These are phyloP conservation scores for Syngnathus rostellatus DNA, from an alignment of 2,797 vertebrate species.

Conservation along the genomic window DNA sequence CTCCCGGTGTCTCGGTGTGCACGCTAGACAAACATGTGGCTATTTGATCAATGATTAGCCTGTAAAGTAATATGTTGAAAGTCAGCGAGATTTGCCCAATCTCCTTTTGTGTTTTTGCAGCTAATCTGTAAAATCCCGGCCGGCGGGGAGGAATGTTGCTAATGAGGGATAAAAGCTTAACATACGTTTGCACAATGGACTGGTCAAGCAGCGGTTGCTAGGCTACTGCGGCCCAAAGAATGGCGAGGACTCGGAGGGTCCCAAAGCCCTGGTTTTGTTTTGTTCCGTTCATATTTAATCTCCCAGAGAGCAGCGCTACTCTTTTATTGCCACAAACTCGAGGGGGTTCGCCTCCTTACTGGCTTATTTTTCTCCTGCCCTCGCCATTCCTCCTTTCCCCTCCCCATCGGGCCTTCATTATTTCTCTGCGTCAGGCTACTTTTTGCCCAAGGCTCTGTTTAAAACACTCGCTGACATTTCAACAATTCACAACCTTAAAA, in stretches of 20 bases:
- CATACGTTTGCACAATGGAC: constrained; percentile 74
- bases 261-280: constrained; percentile 77
- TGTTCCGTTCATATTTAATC: constrained; percentile 78
- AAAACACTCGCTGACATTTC: constrained; percentile 6
- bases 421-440: constrained; percentile 17
- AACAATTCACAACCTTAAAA: background rate
- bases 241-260: constrained; percentile 66
- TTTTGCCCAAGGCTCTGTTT: constrained; percentile 9
- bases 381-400: constrained; percentile 27
- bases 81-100: constrained; percentile 72
- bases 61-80: constrained; percentile 73
- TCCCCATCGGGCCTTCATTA: constrained; percentile 12
- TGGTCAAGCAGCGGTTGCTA: constrained; percentile 77
- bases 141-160: constrained; percentile 69
- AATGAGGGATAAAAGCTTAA: constrained; percentile 74
- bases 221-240: constrained; percentile 74
- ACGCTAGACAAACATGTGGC: constrained; percentile 50
- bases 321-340: constrained; percentile 61
- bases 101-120: constrained; percentile 68
- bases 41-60: constrained; percentile 69
- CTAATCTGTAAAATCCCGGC: constrained; percentile 80
- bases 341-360: constrained; percentile 65
- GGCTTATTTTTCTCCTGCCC: constrained; percentile 48
- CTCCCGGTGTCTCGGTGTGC: constrained; percentile 47
- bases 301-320: constrained; percentile 67